phyloP scores from a whole-genome alignment of 2,113 vertebrate genomes.

The Eulemur rufifrons region DNA sequence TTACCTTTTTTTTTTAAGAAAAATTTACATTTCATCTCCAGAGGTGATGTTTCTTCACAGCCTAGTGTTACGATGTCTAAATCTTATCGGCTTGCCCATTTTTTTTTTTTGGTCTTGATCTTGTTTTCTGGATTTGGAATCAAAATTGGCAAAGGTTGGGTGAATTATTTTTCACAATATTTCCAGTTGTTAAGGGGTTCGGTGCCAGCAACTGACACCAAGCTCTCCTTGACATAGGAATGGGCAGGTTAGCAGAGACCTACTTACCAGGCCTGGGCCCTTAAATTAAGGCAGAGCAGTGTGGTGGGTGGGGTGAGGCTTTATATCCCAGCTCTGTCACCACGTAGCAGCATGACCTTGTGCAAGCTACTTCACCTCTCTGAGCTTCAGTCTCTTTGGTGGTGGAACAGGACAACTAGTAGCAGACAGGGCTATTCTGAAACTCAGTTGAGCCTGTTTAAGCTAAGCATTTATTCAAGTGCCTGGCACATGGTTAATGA shows the following conservation, averaged over 20 bases:
- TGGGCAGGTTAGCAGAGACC: not conserved
- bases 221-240: not conserved
- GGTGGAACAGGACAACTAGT: too few species aligned
- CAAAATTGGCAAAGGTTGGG: not conserved
- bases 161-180: not conserved
- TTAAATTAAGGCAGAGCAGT: not conserved
- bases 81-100: not conserved
- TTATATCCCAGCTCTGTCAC: not conserved
- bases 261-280: not conserved
- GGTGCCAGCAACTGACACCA: not conserved
- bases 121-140: not conserved
- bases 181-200: not conserved
- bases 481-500: not conserved
- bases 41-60: not conserved
- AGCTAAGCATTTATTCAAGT: not conserved
- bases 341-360: not conserved
- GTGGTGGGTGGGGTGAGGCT: not conserved
- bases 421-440: not conserved
- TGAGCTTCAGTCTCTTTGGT: not conserved
- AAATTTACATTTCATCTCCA: not conserved
- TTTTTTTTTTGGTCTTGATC: not conserved
- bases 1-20: not conserved
- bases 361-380: not conserved
- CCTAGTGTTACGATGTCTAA: not conserved
- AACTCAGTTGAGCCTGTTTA: not conserved